Base-by-base conservation (phyloP, 2,888 invertebrate species). In the Ophion slaviceki region DNA sequence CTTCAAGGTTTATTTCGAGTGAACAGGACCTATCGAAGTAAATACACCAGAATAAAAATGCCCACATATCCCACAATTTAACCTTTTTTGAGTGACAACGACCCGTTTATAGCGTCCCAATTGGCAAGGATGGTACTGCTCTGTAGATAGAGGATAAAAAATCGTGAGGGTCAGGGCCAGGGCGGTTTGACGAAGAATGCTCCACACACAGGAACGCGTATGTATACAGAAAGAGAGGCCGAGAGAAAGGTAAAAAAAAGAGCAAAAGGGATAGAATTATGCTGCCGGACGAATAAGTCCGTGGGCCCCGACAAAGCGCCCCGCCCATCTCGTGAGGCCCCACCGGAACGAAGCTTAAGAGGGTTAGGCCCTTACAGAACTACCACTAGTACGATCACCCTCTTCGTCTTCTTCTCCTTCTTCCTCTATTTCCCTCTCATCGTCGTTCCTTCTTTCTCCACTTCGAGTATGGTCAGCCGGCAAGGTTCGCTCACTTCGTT, bases 271-370 rank as follows among this genome's bases (percentile, higher is more conserved):
- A 81, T 57, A 78, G 45, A 67, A 82, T 64, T 80, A 72, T 72
- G 40, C 59, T 61, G 79, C 76, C 59, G 72, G 72, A 80, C 64
- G 80, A 84, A 87, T 87, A 86, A 87, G 85, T 86, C 85, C 87
- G 82, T 77, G 81, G 82, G 86, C 71, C 67, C 87, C 87, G 88
- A 88, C 88, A 88, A 88, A 88, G 88, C 81, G 84, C 86, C 84
- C 87, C 87, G 88, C 88, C 88, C 88, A 88, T 84, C 87, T 87
- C 85, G 87, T 82, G 82, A 86, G 88, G 87, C 87, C 86, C 84
- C 86, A 87, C 87, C 87, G 88, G 87, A 89, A 88, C 88, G 87
- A 79, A 82, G 85, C 75, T 85, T 82, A 84, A 87, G 85, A 86
- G 88, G 84, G 87, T 82, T 84, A 86, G 87, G 83, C 79, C 86